Evolutionary conservation across 2,113 vertebrate genomes (phyloP), one percentile per base, ranked within the genome.

Genomic region (Eubucco bourcierii): DNA sequence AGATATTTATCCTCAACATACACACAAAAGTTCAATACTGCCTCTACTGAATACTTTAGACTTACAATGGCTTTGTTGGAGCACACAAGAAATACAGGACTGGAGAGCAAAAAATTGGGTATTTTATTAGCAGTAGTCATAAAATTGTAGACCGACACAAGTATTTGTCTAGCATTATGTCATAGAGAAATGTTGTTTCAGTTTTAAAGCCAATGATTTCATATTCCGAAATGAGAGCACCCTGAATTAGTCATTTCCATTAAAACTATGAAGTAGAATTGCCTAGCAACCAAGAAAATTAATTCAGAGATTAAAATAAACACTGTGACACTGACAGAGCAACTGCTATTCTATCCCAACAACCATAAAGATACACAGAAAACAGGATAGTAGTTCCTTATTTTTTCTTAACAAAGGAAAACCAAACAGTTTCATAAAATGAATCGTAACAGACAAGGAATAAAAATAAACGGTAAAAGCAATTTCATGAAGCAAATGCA

Each of bases 231-330:
- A 88, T 34, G 65, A 85, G 65, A 93, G 52, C 72, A 77, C 44
- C 12, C 60, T 67, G 89, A 90, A 90, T 90, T 89, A 96, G 92
- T 95, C 78, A 93, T 93, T 95, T 92, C 87, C 93, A 96, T 93
- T 94, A 94, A 95, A 96, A 93, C 84, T 90, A 79, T 90, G 95
- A 92, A 93, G 75, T n/a, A 83, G 84, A 80, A 96, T 92, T 94
- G 95, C 96, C 89, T 96, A 96, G 96, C 94, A 96, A 96, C 95
- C 87, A 90, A 88, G 84, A 90, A 87, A 96, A 96, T 95, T 87
- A 94, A 92, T 94, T 95, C 96, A 91, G 87, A 90, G 90, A 87
- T 92, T 94, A 95, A 96, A 96, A 95, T 92, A 95, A 96, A 91
- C 81, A 82, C 71, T 52, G 68, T 89, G 67, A 60, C 81, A 90